Conservation (phyloP, 2,113 vertebrate species). For the Ceuthmochares aereus region DNA sequence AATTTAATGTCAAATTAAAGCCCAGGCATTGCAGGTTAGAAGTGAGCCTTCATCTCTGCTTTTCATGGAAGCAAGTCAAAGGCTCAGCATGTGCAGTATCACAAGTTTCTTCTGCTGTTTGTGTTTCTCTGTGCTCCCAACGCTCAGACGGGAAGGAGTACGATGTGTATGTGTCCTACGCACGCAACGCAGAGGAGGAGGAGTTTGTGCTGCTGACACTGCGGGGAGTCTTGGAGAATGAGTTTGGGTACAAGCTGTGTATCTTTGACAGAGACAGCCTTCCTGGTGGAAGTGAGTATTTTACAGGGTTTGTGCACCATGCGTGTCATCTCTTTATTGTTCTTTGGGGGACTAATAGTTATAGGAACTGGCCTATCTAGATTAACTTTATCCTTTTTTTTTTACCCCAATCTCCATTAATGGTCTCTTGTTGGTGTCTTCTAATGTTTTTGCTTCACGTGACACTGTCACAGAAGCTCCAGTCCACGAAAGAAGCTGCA, state of each 20-base stretch:
- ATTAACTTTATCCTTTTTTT: background rate
- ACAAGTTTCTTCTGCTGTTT: background rate
- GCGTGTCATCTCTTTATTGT: background rate
- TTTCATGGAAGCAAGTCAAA: background rate
- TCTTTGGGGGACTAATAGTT: background rate
- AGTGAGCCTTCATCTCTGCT: background rate
- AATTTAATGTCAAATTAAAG: too few relatives aligned
- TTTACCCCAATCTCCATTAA: background rate
- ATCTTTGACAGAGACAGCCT: constrained; percentile 97
- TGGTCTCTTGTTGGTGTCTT: background rate
- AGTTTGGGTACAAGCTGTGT: constrained; percentile 93
- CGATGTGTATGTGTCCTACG: constrained; percentile 95
- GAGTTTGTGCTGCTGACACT: constrained; percentile 91
- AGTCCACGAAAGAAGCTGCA: background rate
- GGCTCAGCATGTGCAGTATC: background rate
- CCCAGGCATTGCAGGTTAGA: background rate
- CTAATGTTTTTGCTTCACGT: background rate
- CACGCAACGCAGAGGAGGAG: constrained; percentile 92
- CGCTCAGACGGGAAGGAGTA: constrained; percentile 91
- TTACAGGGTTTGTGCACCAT: background rate
- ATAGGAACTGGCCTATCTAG: background rate
- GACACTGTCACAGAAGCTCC: background rate
- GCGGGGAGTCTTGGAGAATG: constrained; percentile 88
- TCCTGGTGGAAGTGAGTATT: constrained; percentile 95
- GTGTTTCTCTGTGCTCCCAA: background rate